Evolutionary conservation across 1,140 invertebrate genomes (phyloP), one percentile per base, ranked within the genome.

Genomic region (Drosophila ironensis): DNA sequence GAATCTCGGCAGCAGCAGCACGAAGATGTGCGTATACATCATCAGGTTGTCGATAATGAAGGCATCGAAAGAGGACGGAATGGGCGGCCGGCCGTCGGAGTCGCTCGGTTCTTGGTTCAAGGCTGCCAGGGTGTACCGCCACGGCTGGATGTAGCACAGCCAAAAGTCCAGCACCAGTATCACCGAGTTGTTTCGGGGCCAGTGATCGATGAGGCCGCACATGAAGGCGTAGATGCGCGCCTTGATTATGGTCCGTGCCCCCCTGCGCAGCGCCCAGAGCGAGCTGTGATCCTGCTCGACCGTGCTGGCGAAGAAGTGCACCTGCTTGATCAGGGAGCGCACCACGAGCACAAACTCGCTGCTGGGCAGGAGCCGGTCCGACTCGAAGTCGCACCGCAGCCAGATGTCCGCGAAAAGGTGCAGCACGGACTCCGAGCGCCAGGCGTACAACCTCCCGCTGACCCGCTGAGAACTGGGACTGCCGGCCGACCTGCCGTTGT

Each of bases 111-210:
- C 60, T 24, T 45, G 52, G 37, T 76, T 63, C 25, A 28, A 30
- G 1, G 66, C 17, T 2, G 66, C 50, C 9, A 92, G 87, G 2
- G 91, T 91, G 87, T 99, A 99, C 71, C 98, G 92, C 97, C 97
- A 99, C 1, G 98, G 97, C 88, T 98, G 97, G 84, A 98, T 97
- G 75, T 97, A 98, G 88, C 96, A 98, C 0, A 99, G 91, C 97
- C 97, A 99, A 3, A 97, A 94, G 91, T 99, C 97, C 74, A 98
- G 91, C 4, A 98, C 96, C 50, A 98, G 92, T 72, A 96, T 92
- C 89, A 99, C 96, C 0, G 97, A 98, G 56, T 95, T 94, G 90
- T 98, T 97, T 11, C 98, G 90, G 3, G 97, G 97, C 97, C 97
- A 99, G 35, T 95, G 94, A 67, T 95, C 93, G 77, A 98, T 96